phyloP scores from a whole-genome alignment of 2,888 invertebrate species.

The Agriopis leucophaearia region DNA sequence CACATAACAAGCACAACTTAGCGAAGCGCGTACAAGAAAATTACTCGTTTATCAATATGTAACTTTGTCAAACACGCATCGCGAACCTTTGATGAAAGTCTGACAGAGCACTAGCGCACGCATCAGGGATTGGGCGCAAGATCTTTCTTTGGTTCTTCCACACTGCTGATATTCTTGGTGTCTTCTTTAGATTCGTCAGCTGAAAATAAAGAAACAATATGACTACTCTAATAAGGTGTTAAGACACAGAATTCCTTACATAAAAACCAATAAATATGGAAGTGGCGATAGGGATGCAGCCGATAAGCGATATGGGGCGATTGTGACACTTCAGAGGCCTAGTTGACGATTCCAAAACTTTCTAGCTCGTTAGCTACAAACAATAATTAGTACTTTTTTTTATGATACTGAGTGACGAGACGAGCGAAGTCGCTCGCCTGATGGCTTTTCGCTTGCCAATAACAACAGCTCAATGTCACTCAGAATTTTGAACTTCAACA shows the following conservation, averaged over 20 bases:
- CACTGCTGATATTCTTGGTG: constrained; percentile 81
- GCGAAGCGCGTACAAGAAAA: constrained; percentile 43
- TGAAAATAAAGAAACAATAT: constrained; percentile 59
- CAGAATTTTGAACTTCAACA: no score
- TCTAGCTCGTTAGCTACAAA: background rate
- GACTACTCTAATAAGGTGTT: constrained; percentile 33
- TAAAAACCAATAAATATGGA: background rate
- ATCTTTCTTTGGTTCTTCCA: constrained; percentile 90
- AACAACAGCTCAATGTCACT: no score
- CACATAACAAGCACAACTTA: constrained; percentile 39
- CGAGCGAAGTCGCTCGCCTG: no score
- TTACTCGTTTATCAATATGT: constrained; percentile 15
- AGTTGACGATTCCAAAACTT: no score
- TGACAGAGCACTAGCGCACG: constrained; percentile 52
- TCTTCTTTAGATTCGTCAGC: constrained; percentile 89
- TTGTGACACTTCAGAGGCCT: no score
- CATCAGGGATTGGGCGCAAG: constrained; percentile 89
- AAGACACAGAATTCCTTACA: background rate
- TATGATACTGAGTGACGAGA: no score
- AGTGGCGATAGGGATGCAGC: background rate
- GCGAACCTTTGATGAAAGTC: constrained; percentile 35
- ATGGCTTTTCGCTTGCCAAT: no score
- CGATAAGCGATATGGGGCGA: no score
- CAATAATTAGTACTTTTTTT: no score
- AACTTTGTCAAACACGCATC: constrained; percentile 32